Evolutionary conservation across 2,113 vertebrate genomes (phyloP), one percentile per base, ranked within the genome.

Genomic region (Ceyx cyanopectus): DNA sequence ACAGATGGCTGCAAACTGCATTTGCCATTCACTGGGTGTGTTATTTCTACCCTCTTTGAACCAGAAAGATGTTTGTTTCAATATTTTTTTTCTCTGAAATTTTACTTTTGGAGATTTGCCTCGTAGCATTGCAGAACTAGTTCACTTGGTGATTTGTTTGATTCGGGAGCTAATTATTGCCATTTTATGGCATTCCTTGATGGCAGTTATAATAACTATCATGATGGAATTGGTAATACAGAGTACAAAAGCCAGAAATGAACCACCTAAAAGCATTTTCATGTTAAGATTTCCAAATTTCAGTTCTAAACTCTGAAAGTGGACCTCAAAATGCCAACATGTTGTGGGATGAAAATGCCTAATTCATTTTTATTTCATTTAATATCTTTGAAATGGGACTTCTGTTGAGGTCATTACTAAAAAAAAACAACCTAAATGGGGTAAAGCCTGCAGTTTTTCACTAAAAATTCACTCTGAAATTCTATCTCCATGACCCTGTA

Each of bases 21-120:
- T 94, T 95, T 94, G 73, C 87, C 74, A 61, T 87, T 87, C 82
- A 63, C 53, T 87, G 85, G 75, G 46, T 85, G 60, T 92, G 63
- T 80, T 92, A 92, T 63, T 92, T 90, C 85, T 94, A 91, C 72
- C 63, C 92, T 48, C 37, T 80, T 82, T 95, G 92, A 95, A 95
- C 94, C 82, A 95, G 51, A 91, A 95, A 94, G 92, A 80, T 95
- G 95, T 95, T 95, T 89, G 75, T 89, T 95, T 95, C 92, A 90
- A 92, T 94, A 87, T 95, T 95, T 92, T 85, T 95, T 95, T 92
- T 85, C 72, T 87, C 68, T 90, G 68, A 87, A 95, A 91, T 93
- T 92, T 93, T 69, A 48, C 82, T 95, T 96, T 81, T 93, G 94
- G 88, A 96, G 92, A 81, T 86, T 65, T 94, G 93, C 76, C 94